These are phyloP conservation scores for Thalassaphorura encarpata DNA, from an alignment of 1,140 invertebrate genomes.

Conservation along the genomic window DNA sequence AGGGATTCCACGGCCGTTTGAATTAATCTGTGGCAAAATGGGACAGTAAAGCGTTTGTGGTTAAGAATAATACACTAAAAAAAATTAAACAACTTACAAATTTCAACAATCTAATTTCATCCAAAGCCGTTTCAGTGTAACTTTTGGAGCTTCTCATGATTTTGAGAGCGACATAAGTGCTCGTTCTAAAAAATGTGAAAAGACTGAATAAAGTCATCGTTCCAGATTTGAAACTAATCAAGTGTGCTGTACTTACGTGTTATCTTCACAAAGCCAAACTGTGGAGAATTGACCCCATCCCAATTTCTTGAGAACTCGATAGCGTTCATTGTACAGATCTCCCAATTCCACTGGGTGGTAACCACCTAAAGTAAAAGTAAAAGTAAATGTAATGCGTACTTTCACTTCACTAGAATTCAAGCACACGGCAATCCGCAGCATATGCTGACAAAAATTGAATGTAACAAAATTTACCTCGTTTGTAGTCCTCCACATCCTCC, in stretches of 20 bases:
- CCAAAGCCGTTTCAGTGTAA: constrained; percentile 95
- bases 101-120: constrained; percentile 96
- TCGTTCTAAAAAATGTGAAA: too few relatives aligned
- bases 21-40: too few relatives aligned
- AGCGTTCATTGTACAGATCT: constrained; percentile 82
- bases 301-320: constrained; percentile 91
- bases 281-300: constrained; percentile 99
- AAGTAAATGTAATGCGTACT: too few relatives aligned
- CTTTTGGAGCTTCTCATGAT: constrained; percentile 96
- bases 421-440: too few relatives aligned
- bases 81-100: constrained; percentile 51
- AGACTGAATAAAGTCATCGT: too few relatives aligned
- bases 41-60: too few relatives aligned
- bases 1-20: constrained; percentile 73
- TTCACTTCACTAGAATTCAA: too few relatives aligned
- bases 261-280: constrained; percentile 95
- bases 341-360: constrained; percentile 97
- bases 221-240: too few relatives aligned
- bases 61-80: neutral
- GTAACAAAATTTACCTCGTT: too few relatives aligned
- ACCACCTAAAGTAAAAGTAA: too few relatives aligned
- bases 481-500: constrained; percentile 87
- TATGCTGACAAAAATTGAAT: too few relatives aligned
- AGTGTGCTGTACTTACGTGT: too few relatives aligned
- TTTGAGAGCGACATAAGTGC: constrained; percentile 62